Base-by-base conservation (phyloP, 2,797 vertebrate species). In the Myotis myotis region DNA sequence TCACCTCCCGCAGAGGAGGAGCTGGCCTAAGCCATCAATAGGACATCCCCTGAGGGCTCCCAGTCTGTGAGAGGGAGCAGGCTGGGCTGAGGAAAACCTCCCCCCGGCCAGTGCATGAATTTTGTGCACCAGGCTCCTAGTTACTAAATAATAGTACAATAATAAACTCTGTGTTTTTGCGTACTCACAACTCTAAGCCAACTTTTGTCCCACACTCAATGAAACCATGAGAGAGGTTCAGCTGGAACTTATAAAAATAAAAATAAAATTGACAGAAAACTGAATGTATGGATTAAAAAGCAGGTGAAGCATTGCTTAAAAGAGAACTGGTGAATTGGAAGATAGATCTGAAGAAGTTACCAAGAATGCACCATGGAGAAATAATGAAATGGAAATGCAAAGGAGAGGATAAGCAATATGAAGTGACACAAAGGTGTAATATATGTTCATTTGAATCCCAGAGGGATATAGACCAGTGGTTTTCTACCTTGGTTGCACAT, bases 221-320 rank as follows among this genome's bases (percentile, higher is more conserved):
- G 28, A 82, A 86, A 86, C 16, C 55, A 83, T 72, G 4, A 49
- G 80, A 89, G 94, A 90, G 8, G 28, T 55, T 68, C 22, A 84
- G 8, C 44, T 94, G 60, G 28, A 96, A 90, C n/a, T 47, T 86
- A n/a, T n/a, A n/a, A n/a, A n/a, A n/a, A 86, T 20, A 86, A 89
- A 93, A 74, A 51, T 49, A 74, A 47, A 66, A 78, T 16, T 51
- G 30, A 41, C 66, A 62, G 16, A 51, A 71, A 89, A 72, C 25
- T 72, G 36, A 76, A 44, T 36, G 10, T 11, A 47, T 38, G 2
- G 13, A 6, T 57, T 72, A 60, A 92, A 86, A 0, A 74, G 79
- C 25, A 84, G 71, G 75, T 57, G 15, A 78, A 87, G 55, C 4
- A 53, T 22, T 47, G 16, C 25, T 86, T 33, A 47, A 74, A 57